Conservation (phyloP, 92 coral and sea anemone species). For the Micromussa lordhowensis region DNA sequence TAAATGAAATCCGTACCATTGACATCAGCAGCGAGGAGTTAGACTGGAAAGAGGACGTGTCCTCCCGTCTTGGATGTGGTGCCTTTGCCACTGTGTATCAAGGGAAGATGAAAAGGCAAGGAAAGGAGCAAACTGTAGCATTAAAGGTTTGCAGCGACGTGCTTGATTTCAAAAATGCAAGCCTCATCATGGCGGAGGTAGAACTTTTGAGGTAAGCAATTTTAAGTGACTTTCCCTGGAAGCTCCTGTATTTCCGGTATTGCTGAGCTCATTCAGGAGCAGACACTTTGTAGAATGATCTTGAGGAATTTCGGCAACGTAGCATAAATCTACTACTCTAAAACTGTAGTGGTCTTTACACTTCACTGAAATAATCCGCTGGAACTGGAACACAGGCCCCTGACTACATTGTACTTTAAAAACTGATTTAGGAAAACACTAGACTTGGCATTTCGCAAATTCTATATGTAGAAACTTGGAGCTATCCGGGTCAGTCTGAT, state of each 20-base stretch:
- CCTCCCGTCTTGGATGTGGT: slow-evolving; percentile 48
- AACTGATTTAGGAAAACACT: too few relatives aligned
- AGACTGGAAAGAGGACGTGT: slow-evolving; percentile 48
- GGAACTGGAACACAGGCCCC: too few relatives aligned
- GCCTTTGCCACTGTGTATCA: slow-evolving; percentile 55
- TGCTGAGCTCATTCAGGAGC: too few relatives aligned
- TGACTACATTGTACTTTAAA: too few relatives aligned
- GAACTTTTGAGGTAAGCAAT: slow-evolving; percentile 37
- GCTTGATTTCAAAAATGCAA: slow-evolving; percentile 28
- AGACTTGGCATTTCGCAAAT: too few relatives aligned
- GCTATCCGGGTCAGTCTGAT: too few relatives aligned
- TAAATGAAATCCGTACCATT: slow-evolving; percentile 29
- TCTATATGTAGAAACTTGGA: too few relatives aligned
- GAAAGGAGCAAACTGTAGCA: slow-evolving; percentile 22
- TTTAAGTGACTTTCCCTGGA: background rate
- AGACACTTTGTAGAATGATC: too few relatives aligned
- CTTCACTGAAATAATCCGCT: too few relatives aligned
- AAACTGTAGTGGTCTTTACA: too few relatives aligned
- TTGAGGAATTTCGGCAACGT: too few relatives aligned
- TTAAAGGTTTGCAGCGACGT: slow-evolving; percentile 37
- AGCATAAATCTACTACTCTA: too few relatives aligned
- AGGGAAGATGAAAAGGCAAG: slow-evolving; percentile 43
- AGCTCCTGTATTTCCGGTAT: background rate
- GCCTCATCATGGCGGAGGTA: slow-evolving; percentile 25
- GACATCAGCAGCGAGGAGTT: slow-evolving; percentile 12